phyloP scores from a whole-genome alignment of 1,140 invertebrate genomes.

The Spodoptera litura region DNA sequence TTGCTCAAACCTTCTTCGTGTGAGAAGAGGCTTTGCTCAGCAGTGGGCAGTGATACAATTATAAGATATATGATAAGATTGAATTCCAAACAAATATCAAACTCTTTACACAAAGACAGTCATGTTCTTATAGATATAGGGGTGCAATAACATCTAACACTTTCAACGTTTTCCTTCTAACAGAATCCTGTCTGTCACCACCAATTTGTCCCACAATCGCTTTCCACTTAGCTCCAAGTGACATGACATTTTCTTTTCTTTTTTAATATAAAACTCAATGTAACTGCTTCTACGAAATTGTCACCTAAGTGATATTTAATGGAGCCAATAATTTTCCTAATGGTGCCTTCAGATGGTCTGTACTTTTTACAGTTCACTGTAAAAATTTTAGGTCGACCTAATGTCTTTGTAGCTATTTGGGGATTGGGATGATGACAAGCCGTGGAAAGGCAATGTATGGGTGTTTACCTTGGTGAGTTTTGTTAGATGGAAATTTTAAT shows the following conservation, averaged over 20 bases:
- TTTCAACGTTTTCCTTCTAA: neutral
- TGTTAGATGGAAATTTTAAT: too few species aligned
- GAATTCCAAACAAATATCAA: too few species aligned
- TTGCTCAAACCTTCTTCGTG: too few species aligned
- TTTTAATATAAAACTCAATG: constrained; percentile 15
- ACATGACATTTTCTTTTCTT: constrained; percentile 17
- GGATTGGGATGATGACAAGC: neutral
- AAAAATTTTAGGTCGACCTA: neutral
- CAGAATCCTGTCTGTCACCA: neutral
- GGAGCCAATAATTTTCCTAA: constrained; percentile 46
- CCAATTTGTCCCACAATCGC: constrained; percentile 14
- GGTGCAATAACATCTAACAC: neutral
- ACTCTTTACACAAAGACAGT: too few species aligned
- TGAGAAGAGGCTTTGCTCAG: too few species aligned
- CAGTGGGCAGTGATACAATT: too few species aligned
- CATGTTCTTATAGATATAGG: too few species aligned
- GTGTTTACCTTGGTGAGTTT: too few species aligned
- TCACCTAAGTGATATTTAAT: constrained; percentile 49
- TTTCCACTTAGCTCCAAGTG: constrained; percentile 1
- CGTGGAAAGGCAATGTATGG: too few species aligned
- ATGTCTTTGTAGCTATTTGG: neutral
- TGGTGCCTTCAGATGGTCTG: constrained; percentile 15
- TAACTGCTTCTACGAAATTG: constrained; percentile 43
- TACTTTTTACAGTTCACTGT: neutral
- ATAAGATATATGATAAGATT: too few species aligned